A percentile compares a stretch with the other conserved stretches of the same genome.
Conservation (phyloP, 2,888 invertebrate species). For the Mythimna albipuncta region DNA sequence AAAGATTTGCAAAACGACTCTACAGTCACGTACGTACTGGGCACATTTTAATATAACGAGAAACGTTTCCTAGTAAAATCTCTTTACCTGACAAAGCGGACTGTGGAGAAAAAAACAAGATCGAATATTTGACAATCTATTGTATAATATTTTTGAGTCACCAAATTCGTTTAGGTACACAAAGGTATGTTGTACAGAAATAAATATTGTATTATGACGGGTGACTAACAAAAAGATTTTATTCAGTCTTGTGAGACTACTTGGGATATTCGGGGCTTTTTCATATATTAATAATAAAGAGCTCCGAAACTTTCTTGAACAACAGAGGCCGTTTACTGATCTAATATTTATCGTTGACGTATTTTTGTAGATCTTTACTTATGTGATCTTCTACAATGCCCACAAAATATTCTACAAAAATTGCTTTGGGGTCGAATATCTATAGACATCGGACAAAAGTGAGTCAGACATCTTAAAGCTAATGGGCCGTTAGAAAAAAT, state of each 20-base stretch:
- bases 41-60: constrained; percentile 41
- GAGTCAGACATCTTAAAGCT: constrained; percentile 52
- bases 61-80: constrained; percentile 59
- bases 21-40: constrained; percentile 57
- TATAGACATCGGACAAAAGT: constrained; percentile 22
- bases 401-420: constrained; percentile 2
- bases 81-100: constrained; percentile 47
- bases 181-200: constrained; percentile 31
- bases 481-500: constrained; percentile 62
- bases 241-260: constrained; percentile 39
- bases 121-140: constrained; percentile 40
- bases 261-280: constrained; percentile 29
- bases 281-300: constrained; percentile 41
- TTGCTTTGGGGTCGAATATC: constrained; percentile 9
- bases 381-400: constrained; percentile 21
- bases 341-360: constrained; percentile 50
- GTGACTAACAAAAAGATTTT: constrained; percentile 48
- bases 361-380: constrained; percentile 30
- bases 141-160: constrained; percentile 44
- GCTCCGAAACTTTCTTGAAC: constrained; percentile 40
- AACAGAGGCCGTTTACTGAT: constrained; percentile 36
- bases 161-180: constrained; percentile 44
- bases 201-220: constrained; percentile 38
- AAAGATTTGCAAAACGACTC: constrained; percentile 45
- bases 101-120: constrained; percentile 19